phyloP scores from a whole-genome alignment of 2,888 invertebrate species.

The Agriopis marginaria region DNA sequence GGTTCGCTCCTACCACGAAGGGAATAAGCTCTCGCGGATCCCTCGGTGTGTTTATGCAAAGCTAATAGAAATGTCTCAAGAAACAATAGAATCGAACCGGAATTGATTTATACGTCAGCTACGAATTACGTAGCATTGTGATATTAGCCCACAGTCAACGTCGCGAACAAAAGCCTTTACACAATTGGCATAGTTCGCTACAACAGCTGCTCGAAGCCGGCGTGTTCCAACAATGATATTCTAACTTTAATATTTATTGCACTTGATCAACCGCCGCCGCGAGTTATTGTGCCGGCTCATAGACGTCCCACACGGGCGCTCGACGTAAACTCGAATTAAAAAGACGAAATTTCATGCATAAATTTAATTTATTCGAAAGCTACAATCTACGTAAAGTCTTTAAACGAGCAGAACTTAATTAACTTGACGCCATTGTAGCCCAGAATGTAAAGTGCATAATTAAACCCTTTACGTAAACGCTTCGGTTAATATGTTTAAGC shows the following conservation, averaged over 20 bases:
- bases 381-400: slow-evolving; percentile 73
- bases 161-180: slow-evolving; percentile 75
- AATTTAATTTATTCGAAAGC: slow-evolving; percentile 68
- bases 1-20: slow-evolving; percentile 10
- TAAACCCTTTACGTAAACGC: slow-evolving; percentile 82
- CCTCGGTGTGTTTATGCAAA: slow-evolving; percentile 33
- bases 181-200: slow-evolving; percentile 81
- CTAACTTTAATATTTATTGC: slow-evolving; percentile 85
- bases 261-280: slow-evolving; percentile 77
- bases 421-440: slow-evolving; percentile 80
- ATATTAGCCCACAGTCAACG: slow-evolving; percentile 76
- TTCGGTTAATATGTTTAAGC: slow-evolving; percentile 83
- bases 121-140: slow-evolving; percentile 59
- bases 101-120: slow-evolving; percentile 56
- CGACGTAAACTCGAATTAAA: slow-evolving; percentile 66
- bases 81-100: slow-evolving; percentile 49
- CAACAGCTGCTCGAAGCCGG: slow-evolving; percentile 69
- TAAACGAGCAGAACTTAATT: slow-evolving; percentile 82
- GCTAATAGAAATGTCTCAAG: slow-evolving; percentile 48
- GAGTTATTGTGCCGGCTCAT: slow-evolving; percentile 61
- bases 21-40: slow-evolving; percentile 9
- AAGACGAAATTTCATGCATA: slow-evolving; percentile 72
- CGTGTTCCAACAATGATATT: slow-evolving; percentile 81
- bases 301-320: slow-evolving; percentile 50
- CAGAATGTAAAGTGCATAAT: slow-evolving; percentile 80